These are phyloP conservation scores for Drosophila pseudotalamancana DNA, from an alignment of 2,888 invertebrate genomes.

Conservation along the genomic window DNA sequence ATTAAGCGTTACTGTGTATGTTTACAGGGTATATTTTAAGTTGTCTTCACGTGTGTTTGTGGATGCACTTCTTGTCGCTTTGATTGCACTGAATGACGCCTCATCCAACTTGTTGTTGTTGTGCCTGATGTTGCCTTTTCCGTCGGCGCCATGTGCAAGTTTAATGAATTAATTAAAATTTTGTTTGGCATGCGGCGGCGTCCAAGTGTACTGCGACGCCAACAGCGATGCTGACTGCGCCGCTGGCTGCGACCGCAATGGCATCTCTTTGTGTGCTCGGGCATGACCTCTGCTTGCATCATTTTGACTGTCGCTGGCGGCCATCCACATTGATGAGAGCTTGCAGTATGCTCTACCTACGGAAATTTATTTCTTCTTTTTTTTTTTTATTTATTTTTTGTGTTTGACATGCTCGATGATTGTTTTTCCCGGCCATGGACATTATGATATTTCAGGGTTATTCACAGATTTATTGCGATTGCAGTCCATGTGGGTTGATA, in stretches of 20 bases:
- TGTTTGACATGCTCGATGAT: too few species aligned
- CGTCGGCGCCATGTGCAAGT: conserved; percentile 59
- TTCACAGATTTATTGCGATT: conserved; percentile 8
- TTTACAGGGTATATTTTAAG: conserved; percentile 6
- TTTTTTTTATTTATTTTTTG: neutral
- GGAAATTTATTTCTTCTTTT: conserved; percentile 24
- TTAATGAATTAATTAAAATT: conserved; percentile 77
- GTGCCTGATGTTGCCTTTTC: conserved; percentile 11
- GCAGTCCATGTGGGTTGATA: neutral
- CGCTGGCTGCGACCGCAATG: conserved; percentile 13
- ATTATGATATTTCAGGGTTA: conserved; percentile 41
- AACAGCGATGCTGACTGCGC: neutral
- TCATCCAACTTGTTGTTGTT: conserved; percentile 26
- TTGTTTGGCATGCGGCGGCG: conserved; percentile 34
- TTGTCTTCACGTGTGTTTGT: conserved; percentile 3
- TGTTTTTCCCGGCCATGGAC: conserved; percentile 16
- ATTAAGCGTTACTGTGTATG: too few species aligned
- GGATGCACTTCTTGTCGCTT: conserved; percentile 37
- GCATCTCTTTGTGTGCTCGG: conserved; percentile 27
- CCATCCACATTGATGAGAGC: conserved; percentile 42
- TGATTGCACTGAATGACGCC: conserved; percentile 29
- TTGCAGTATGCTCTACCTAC: conserved; percentile 29
- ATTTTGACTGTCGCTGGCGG: conserved; percentile 31
- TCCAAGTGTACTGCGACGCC: conserved; percentile 12
- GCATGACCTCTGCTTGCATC: conserved; percentile 68